Percentiles rank a stretch among this genome's conserved stretches.
These are phyloP conservation scores for Acrobasis repandana DNA, from an alignment of 2,888 invertebrate species.

Conservation along the genomic window DNA sequence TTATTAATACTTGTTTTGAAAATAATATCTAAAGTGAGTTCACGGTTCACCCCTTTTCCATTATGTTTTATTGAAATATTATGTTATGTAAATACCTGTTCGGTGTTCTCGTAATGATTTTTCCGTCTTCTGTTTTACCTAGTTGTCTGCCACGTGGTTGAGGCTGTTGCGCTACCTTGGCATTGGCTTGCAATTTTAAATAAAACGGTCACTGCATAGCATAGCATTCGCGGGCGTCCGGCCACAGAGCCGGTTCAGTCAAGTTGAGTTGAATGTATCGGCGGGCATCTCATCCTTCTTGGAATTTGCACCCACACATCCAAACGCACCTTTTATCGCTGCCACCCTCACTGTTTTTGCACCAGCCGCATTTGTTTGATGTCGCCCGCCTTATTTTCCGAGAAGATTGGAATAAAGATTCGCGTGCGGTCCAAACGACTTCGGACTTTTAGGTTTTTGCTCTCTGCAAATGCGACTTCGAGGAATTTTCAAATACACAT, in stretches of 20 bases:
- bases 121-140: neutral
- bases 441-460: neutral
- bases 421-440: constrained; percentile 10
- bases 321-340: constrained; percentile 46
- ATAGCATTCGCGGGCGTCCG: constrained; percentile 35
- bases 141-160: constrained; percentile 14
- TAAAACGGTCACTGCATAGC: constrained; percentile 50
- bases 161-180: constrained; percentile 18
- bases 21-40: too few relatives aligned
- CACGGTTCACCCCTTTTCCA: too few relatives aligned
- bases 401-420: constrained; percentile 37
- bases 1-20: too few relatives aligned
- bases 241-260: constrained; percentile 48
- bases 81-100: too few relatives aligned
- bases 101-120: neutral
- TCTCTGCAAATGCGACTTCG: neutral
- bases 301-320: constrained; percentile 75
- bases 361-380: constrained; percentile 44
- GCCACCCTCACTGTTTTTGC: constrained; percentile 46
- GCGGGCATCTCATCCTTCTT: constrained; percentile 70
- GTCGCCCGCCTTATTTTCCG: constrained; percentile 43
- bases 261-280: constrained; percentile 68
- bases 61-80: too few relatives aligned
- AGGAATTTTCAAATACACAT: too few relatives aligned
- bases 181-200: constrained; percentile 49